Evolutionary conservation across 2,113 vertebrate genomes (phyloP).

Genomic region (Aramus guarauna): DNA sequence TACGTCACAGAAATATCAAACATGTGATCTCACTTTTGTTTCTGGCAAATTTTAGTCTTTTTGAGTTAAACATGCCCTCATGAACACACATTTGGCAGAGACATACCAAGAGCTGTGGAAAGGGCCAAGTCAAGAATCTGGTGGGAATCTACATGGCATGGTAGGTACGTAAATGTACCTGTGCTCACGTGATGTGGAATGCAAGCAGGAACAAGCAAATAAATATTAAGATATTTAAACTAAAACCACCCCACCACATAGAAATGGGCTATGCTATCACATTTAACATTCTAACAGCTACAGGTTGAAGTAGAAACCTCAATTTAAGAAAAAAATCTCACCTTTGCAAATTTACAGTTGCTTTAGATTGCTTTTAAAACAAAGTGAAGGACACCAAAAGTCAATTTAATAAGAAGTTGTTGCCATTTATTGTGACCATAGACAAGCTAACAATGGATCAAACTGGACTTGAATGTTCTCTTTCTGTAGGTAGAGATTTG

Average conservation of each 20-base stretch:
- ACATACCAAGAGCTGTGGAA: neutral
- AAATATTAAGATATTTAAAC: neutral
- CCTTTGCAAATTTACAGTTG: neutral
- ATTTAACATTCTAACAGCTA: neutral
- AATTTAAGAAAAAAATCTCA: neutral
- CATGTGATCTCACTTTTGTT: neutral
- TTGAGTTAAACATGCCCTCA: rapidly evolving
- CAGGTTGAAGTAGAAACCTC: neutral
- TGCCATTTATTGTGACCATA: neutral
- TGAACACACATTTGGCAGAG: neutral
- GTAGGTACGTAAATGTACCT: neutral
- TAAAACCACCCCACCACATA: neutral
- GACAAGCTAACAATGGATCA: neutral
- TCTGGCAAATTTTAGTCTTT: neutral
- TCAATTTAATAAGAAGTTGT: neutral
- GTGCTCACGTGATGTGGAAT: neutral
- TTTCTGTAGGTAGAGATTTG: neutral
- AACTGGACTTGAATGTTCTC: neutral
- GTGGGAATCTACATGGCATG: neutral
- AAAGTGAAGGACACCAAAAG: neutral
- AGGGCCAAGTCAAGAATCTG: neutral
- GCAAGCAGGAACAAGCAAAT: neutral
- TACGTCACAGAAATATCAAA: neutral
- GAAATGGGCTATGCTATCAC: neutral
- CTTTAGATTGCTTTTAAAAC: neutral